Conservation (phyloP, 2,797 vertebrate genomes). For the Silurus lanzhouensis region DNA sequence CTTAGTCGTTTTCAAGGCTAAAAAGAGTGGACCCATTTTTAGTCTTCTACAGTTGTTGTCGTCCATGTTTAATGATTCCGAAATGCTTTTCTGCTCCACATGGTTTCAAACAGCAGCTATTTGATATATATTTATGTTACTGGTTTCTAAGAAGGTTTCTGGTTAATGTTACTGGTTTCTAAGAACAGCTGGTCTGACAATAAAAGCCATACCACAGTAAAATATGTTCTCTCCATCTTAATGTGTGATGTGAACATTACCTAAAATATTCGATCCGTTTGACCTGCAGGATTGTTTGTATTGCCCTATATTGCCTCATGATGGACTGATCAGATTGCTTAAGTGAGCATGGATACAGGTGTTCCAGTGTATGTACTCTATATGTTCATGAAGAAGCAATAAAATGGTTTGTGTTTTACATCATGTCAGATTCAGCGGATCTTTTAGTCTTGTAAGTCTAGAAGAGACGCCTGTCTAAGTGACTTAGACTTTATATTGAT, state of each 20-base stretch:
- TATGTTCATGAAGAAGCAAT: not conserved
- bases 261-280: not conserved
- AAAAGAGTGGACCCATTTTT: not conserved
- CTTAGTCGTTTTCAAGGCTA: not conserved
- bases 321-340: not conserved
- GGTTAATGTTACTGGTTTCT: too few relatives aligned
- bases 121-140: not conserved
- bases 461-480: not conserved
- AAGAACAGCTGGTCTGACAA: not conserved
- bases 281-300: not conserved
- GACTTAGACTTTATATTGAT: conserved; percentile 4
- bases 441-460: not conserved
- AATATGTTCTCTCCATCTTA: not conserved
- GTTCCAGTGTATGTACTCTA: not conserved
- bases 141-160: too few relatives aligned
- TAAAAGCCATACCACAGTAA: not conserved
- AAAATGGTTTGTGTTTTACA: not conserved
- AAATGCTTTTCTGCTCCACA: not conserved
- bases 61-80: not conserved
- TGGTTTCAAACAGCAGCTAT: not conserved
- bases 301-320: not conserved
- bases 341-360: not conserved
- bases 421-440: not conserved
- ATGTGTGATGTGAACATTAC: not conserved
- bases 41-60: not conserved